These are phyloP conservation scores for Anthonomus grandis DNA, from an alignment of 1,140 invertebrate genomes.

Conservation along the genomic window DNA sequence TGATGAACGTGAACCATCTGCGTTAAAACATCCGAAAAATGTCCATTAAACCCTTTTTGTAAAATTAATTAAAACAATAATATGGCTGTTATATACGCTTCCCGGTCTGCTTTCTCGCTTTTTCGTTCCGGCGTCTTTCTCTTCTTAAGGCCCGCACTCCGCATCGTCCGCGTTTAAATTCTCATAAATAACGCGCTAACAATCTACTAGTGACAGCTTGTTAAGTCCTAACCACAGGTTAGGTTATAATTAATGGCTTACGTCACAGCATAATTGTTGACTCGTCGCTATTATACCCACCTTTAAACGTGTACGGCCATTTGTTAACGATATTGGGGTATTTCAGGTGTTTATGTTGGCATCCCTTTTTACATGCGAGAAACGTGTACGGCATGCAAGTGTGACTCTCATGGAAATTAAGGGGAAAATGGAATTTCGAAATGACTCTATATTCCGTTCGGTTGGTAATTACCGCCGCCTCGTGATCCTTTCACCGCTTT, in stretches of 20 bases:
- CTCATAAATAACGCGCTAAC: conserved; percentile 52
- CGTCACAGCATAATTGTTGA: conserved; percentile 50
- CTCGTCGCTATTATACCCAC: conserved; percentile 49
- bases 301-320: conserved; percentile 39
- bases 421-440: conserved; percentile 4
- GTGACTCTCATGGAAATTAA: conserved; percentile 15
- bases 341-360: conserved; percentile 40
- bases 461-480: conserved; percentile 3
- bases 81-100: conserved; percentile 5
- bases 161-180: conserved; percentile 49
- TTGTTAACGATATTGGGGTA: conserved; percentile 44
- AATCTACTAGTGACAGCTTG: conserved; percentile 51
- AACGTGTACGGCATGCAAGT: conserved; percentile 17
- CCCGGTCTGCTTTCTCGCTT: conserved; percentile 4
- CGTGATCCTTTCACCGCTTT: conserved; percentile 6
- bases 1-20: no score
- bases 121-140: not conserved
- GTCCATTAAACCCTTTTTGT: conserved; percentile 6
- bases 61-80: conserved; percentile 27
- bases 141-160: conserved; percentile 20
- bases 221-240: conserved; percentile 53
- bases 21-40: not conserved
- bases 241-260: conserved; percentile 52
- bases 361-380: conserved; percentile 28
- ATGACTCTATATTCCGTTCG: conserved; percentile 15